Evolutionary conservation across 2,797 vertebrate species (phyloP).

Genomic region (Notolepis coatsorum): DNA sequence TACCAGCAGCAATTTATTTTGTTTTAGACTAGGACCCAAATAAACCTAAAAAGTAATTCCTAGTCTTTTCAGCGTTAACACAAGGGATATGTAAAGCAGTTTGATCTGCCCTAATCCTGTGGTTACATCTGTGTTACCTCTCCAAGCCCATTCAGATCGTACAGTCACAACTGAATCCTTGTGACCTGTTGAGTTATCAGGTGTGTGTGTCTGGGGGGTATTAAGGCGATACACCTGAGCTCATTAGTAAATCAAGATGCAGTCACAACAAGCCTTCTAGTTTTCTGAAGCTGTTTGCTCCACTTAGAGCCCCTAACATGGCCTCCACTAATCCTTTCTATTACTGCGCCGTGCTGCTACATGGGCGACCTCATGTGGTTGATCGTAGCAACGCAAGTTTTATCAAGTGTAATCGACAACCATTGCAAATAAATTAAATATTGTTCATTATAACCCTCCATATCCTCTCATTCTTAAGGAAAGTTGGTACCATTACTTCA

Average conservation of each 20-base stretch:
- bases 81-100: too few species aligned
- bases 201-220: constrained; percentile 42
- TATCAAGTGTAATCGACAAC: neutral
- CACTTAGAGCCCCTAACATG: constrained; percentile 73
- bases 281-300: constrained; percentile 54
- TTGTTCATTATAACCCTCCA: neutral
- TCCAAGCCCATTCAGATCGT: too few species aligned
- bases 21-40: too few species aligned
- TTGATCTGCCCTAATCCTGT: too few species aligned
- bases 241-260: constrained; percentile 63
- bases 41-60: too few species aligned
- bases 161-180: neutral
- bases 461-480: neutral
- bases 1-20: too few species aligned
- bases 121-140: too few species aligned
- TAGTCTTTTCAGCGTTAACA: too few species aligned
- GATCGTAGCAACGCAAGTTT: neutral
- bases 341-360: constrained; percentile 40
- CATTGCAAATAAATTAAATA: neutral
- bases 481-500: neutral
- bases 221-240: constrained; percentile 61
- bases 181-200: constrained; percentile 5
- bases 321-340: constrained; percentile 72
- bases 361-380: constrained; percentile 64
- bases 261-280: constrained; percentile 59